Conservation (phyloP, 2,113 vertebrate genomes). For the Anser brachyrhynchus region DNA sequence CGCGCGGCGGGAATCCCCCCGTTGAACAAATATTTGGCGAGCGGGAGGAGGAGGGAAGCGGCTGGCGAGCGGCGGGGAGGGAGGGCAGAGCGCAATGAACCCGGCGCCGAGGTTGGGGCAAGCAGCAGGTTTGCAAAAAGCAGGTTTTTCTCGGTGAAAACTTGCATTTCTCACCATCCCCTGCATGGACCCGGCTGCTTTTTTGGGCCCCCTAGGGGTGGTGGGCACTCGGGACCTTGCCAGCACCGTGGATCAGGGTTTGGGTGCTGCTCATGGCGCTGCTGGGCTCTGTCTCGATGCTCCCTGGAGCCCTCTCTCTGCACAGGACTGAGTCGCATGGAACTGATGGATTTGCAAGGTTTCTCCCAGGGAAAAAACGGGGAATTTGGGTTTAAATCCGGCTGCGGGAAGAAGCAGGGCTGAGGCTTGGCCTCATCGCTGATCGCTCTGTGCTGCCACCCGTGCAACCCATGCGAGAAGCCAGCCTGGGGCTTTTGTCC, state of each 20-base stretch:
- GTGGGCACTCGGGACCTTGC: accelerated
- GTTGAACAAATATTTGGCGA: neutral
- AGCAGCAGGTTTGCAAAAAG: neutral
- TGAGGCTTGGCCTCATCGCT: neutral
- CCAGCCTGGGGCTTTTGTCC: neutral
- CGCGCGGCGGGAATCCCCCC: neutral
- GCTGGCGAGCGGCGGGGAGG: neutral
- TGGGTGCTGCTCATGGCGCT: neutral
- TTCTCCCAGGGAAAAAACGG: neutral
- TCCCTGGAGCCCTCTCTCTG: neutral
- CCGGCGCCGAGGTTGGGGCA: neutral
- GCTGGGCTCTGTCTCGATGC: accelerated
- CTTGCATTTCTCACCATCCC: accelerated
- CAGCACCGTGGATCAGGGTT: accelerated
- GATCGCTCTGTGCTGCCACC: no score
- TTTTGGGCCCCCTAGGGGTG: neutral
- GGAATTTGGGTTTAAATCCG: neutral
- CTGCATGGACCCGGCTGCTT: accelerated
- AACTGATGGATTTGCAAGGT: neutral
- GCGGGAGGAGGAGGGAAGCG: neutral
- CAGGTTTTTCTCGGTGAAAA: neutral
- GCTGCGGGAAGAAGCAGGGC: neutral
- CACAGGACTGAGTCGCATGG: accelerated
- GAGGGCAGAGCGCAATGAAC: neutral
- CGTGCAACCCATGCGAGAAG: accelerated